A percentile compares a stretch with the other conserved stretches of the same genome.
Conservation (phyloP, 2,797 vertebrate genomes). For the Mus caroli region DNA sequence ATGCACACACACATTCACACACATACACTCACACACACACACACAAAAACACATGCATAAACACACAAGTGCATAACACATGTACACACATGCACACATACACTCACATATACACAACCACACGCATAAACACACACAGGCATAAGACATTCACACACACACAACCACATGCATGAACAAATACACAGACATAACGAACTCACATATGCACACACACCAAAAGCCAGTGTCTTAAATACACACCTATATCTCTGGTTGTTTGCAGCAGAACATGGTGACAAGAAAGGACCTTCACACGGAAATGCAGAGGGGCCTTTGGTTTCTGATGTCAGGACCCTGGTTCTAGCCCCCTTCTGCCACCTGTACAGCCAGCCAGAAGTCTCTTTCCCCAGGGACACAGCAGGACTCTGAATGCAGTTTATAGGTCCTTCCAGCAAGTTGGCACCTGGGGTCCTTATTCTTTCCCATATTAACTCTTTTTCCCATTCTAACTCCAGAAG, state of each 20-base stretch:
- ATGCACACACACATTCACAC: no score
- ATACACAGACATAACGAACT: not conserved
- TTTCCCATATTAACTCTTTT: constrained; percentile 7
- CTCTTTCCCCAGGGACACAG: not conserved
- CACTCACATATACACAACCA: not conserved
- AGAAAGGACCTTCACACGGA: not conserved
- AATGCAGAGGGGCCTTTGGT: not conserved
- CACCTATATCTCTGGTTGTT: not conserved
- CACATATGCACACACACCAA: not conserved
- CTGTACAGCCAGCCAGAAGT: not conserved
- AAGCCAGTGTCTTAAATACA: not conserved
- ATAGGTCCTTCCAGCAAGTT: not conserved
- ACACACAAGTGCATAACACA: not conserved
- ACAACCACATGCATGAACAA: not conserved
- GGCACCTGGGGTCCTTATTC: not conserved
- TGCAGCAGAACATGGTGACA: not conserved
- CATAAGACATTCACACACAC: not conserved
- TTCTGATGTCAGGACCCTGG: not conserved
- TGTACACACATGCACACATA: not conserved
- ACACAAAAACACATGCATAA: not conserved
- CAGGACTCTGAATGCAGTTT: not conserved
- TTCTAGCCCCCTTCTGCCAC: not conserved
- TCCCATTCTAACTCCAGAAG: constrained; percentile 51
- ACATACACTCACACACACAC: not conserved
- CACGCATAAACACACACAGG: not conserved